Base-by-base conservation (phyloP, 1,140 invertebrate genomes). In the Callitettix versicolor region DNA sequence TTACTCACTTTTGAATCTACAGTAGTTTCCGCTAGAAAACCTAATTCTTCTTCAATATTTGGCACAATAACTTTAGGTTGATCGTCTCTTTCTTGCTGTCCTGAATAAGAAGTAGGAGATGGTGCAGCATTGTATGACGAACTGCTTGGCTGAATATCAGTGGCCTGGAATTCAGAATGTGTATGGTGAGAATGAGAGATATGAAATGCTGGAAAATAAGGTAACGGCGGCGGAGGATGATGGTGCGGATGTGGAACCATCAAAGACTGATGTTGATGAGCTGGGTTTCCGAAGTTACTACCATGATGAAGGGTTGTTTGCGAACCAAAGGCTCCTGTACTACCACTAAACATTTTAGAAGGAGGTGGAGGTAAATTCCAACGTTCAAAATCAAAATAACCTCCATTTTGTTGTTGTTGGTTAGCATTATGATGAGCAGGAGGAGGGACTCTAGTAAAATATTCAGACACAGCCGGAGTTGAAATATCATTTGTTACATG, bases 41-140 rank as follows among this genome's bases (percentile, higher is more conserved):
- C 82, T 65, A 88, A 72, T 73, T 89, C 86, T 71, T 89, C 85
- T 69, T 88, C 85, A 69, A 89, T 87, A 74, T 88, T 86, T 57
- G 85, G 85, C 62, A 88, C 85, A 62, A 88, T 84, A 60, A 88
- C 85, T 75, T 88, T 84, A 56, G 83, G 82, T 68, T 81, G 79
- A 64, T 83, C 80, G 58, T 83, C 80, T 63, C 76, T 73, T 67
- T 71, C 38, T 11, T 20, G 26, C 24, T 63, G 64, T 24, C 65
- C 50, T 33, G 69, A 64, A 55, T 66, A 62, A 48, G 58, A 20
- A 51, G 57, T 63, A 44, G 65, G 62, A 41, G 58, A 58, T 12
- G 43, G 18, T 20, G 18, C 43, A 36, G 46, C 22, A 12, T 36
- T 36, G 20, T 20, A 47, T 43, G 53, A 11, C 33, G 30, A 21